These are phyloP conservation scores for Pyxicephalus adspersus DNA, from an alignment of 2,113 vertebrate species.

Conservation along the genomic window DNA sequence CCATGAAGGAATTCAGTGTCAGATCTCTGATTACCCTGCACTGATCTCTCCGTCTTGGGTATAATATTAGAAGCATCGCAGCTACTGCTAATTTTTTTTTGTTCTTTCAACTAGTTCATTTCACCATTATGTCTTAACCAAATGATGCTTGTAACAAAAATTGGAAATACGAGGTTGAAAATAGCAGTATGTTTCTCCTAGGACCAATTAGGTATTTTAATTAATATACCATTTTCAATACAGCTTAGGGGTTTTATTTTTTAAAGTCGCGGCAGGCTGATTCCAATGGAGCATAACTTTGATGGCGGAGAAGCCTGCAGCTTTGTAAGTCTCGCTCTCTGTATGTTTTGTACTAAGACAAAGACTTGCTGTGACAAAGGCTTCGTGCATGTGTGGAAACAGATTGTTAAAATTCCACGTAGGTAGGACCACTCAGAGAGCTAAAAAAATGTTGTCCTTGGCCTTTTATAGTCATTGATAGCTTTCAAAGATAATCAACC, in stretches of 20 bases:
- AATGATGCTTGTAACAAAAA: constrained; percentile 42
- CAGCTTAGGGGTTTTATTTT: constrained; percentile 35
- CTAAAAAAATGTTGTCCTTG: too few species aligned
- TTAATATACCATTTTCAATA: constrained; percentile 42
- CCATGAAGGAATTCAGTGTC: not conserved
- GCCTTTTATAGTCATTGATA: too few species aligned
- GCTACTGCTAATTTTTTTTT: not conserved
- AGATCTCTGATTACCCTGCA: not conserved
- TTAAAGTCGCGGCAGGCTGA: constrained; percentile 27
- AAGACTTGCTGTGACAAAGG: constrained; percentile 28
- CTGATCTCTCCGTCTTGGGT: not conserved
- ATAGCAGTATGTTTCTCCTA: constrained; percentile 27
- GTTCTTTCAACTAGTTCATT: constrained; percentile 14
- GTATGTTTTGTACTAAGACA: constrained; percentile 31
- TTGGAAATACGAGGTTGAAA: constrained; percentile 26
- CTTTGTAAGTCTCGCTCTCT: constrained; percentile 27
- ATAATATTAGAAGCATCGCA: constrained; percentile 12
- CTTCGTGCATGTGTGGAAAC: constrained; percentile 17
- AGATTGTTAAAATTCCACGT: not conserved
- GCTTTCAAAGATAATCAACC: too few species aligned
- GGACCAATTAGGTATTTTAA: constrained; percentile 44
- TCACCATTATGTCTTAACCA: constrained; percentile 41
- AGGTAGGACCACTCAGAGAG: too few species aligned
- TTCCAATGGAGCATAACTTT: constrained; percentile 20
- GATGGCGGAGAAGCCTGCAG: constrained; percentile 27